Base-by-base conservation (phyloP, 2,888 invertebrate genomes). In the Athripsodes cinereus region DNA sequence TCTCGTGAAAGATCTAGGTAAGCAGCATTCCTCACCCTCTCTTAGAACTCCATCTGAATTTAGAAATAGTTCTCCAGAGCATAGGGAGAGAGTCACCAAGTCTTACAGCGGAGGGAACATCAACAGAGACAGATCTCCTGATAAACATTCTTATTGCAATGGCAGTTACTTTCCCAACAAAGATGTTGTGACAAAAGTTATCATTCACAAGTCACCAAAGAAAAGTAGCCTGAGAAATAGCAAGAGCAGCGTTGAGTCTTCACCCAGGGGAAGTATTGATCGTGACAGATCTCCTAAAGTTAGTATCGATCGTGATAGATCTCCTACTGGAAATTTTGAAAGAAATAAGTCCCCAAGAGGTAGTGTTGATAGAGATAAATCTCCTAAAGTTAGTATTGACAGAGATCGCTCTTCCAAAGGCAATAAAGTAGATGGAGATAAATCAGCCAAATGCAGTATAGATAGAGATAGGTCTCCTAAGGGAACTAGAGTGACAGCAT, bases 1-100 rank as follows among this genome's bases (percentile, higher is more conserved):
- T 67, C 85, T 87, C 73, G 86, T 89, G 70, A 90, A 91, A 80
- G 92, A 92, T 79, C 78, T 92, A 84, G 92, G 92, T 92, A 89
- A 88, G 89, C 66, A 65, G 64, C 66, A 66, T 59, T 78, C 78
- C 65, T 76, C 76, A 2, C 73, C 74, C 54, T 80, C 79, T 22
- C 75, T 78, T 63, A 81, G 80, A 70, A 80, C 80, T 40, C 79
- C 78, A 18, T 78, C 78, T 31, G 78, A 78, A 66, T 70, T 72
- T 64, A 77, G 72, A 64, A 63, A 61, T 34, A 68, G 72, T 1
- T 61, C 61, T 10, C 66, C 72, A 1, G 78, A 78, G 56, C 74
- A 70, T 65, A 77, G 71, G 62, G 73, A 76, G 31, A 78, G 75
- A 67, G 76, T 79, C 3, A 73, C 81, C 58, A 78, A 81, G 52